phyloP scores from a whole-genome alignment of 2,888 invertebrate genomes.

The Gandaritis pyraliata region DNA sequence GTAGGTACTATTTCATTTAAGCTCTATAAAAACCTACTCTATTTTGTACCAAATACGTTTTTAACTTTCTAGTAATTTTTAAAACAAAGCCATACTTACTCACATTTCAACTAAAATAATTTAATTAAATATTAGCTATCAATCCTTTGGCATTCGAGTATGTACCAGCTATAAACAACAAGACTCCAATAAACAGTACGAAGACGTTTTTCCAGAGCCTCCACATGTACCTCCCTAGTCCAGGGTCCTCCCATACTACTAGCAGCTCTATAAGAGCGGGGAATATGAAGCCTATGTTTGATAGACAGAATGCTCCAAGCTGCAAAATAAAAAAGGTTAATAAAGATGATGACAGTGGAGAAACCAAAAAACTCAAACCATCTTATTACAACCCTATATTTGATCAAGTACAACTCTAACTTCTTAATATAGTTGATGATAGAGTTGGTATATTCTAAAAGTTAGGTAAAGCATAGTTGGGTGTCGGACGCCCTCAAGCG shows the following conservation, averaged over 20 bases:
- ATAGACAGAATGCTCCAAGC: slow-evolving; percentile 77
- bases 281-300: slow-evolving; percentile 78
- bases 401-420: too few relatives aligned
- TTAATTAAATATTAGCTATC: slow-evolving; percentile 54
- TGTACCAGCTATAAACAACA: slow-evolving; percentile 70
- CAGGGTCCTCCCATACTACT: slow-evolving; percentile 72
- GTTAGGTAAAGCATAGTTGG: too few relatives aligned
- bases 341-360: not conserved
- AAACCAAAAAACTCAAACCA: too few relatives aligned
- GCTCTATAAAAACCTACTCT: too few relatives aligned
- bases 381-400: too few relatives aligned
- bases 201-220: slow-evolving; percentile 69
- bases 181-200: slow-evolving; percentile 60
- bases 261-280: slow-evolving; percentile 72
- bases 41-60: too few relatives aligned
- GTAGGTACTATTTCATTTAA: too few relatives aligned
- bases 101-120: not conserved
- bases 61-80: too few relatives aligned
- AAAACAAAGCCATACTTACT: not conserved
- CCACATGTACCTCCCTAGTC: slow-evolving; percentile 67
- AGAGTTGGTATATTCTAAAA: too few relatives aligned
- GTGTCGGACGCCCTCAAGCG: too few relatives aligned
- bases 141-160: slow-evolving; percentile 70
- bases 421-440: too few relatives aligned
- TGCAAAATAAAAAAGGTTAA: slow-evolving; percentile 53